A percentile compares a stretch with the other conserved stretches of the same genome.
These are phyloP conservation scores for Tupaia tana DNA, from an alignment of 2,113 vertebrate genomes.

Conservation along the genomic window DNA sequence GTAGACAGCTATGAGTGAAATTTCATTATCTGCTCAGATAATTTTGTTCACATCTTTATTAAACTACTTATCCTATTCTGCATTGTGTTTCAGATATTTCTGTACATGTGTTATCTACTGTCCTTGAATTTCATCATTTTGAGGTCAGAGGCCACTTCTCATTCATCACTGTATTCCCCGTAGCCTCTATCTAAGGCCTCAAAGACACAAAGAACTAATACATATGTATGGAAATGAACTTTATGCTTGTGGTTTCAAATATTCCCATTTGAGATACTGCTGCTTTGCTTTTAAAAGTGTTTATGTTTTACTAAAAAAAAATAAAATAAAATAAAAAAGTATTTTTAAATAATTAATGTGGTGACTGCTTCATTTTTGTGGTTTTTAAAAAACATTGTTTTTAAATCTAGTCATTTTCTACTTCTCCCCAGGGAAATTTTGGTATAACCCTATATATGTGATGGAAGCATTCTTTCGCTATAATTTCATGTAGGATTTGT, in stretches of 20 bases:
- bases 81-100: not conserved
- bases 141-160: constrained; percentile 33
- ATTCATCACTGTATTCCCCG: not conserved
- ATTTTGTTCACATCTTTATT: not conserved
- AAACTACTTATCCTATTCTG: not conserved
- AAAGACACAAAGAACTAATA: not conserved
- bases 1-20: not conserved
- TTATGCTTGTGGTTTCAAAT: constrained; percentile 21
- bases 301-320: constrained; percentile 43
- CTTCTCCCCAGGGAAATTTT: constrained; percentile 36
- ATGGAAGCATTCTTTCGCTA: not conserved
- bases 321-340: not conserved
- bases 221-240: constrained; percentile 43
- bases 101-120: not conserved
- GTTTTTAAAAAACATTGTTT: not conserved
- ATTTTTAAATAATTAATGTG: constrained; percentile 32
- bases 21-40: not conserved
- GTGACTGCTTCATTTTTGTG: not conserved
- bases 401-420: constrained; percentile 13
- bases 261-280: not conserved
- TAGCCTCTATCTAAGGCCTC: not conserved
- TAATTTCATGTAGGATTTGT: not conserved
- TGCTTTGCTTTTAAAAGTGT: constrained; percentile 28
- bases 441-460: not conserved
- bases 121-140: not conserved